Conservation (phyloP, 2,888 invertebrate genomes). For the Acanthosepion pharaonis region DNA sequence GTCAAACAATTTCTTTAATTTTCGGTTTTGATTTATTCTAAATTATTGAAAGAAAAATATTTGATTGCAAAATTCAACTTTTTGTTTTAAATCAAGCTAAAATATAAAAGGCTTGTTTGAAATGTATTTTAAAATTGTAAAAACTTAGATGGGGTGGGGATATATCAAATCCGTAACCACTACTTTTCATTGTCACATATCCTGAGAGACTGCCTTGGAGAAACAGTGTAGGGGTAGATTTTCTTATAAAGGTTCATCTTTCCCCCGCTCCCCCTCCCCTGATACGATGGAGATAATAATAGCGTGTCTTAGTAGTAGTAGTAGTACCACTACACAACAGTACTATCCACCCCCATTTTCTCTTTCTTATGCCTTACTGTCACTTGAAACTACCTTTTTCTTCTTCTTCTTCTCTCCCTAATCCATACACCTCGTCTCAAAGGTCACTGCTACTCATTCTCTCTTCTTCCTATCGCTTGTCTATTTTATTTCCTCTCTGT, state of each 20-base stretch:
- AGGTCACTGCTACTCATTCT: neutral
- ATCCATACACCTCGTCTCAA: neutral
- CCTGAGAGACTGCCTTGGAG: neutral
- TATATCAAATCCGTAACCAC: too few species aligned
- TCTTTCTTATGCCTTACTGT: neutral
- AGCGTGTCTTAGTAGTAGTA: neutral
- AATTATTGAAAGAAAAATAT: too few species aligned
- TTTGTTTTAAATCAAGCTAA: too few species aligned
- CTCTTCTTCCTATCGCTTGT: neutral
- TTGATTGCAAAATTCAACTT: too few species aligned
- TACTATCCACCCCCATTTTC: neutral
- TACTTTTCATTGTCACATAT: neutral
- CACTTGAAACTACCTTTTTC: neutral
- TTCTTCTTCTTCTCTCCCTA: too few species aligned
- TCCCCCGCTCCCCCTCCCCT: neutral
- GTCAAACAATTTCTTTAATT: too few species aligned
- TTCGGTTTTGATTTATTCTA: too few species aligned
- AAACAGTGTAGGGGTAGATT: neutral
- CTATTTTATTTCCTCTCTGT: neutral
- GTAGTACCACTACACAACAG: neutral
- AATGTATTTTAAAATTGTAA: neutral
- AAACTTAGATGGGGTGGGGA: neutral
- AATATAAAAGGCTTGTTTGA: neutral
- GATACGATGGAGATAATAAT: neutral
- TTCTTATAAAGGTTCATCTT: neutral